Conservation (phyloP, 1,140 invertebrate species). For the Drosophila sp. region DNA sequence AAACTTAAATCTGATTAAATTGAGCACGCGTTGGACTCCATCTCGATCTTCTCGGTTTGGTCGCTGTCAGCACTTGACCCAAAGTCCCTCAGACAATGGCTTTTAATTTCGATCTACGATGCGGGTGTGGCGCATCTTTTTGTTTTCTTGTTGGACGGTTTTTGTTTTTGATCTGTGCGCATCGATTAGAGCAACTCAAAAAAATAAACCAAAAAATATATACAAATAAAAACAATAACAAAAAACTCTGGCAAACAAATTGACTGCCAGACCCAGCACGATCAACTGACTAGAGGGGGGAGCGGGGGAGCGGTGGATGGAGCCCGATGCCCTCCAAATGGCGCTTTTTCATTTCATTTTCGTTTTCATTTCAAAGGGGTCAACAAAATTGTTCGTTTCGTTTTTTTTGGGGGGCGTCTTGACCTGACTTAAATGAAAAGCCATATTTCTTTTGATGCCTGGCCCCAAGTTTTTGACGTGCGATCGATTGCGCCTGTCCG, state of each 20-base stretch:
- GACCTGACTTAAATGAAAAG: conserved; percentile 79
- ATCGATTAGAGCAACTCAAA: conserved; percentile 57
- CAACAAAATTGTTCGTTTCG: conserved; percentile 26
- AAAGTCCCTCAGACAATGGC: conserved; percentile 68
- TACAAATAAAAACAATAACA: conserved; percentile 54
- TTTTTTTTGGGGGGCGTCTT: conserved; percentile 60
- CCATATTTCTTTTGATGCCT: conserved; percentile 72
- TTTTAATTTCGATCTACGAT: conserved; percentile 64
- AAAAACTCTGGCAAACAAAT: conserved; percentile 68
- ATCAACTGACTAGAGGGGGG: conserved; percentile 17
- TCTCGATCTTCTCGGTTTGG: conserved; percentile 12
- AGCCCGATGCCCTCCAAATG: conserved; percentile 67
- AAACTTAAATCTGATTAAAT: conserved; percentile 49
- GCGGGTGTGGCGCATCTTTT: conserved; percentile 78
- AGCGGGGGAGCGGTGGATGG: conserved; percentile 26
- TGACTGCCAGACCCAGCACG: conserved; percentile 63
- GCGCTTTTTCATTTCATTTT: conserved; percentile 74
- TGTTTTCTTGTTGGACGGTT: conserved; percentile 39
- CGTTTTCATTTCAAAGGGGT: conserved; percentile 58
- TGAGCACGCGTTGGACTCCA: conserved; percentile 60
- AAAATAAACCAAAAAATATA: conserved; percentile 31
- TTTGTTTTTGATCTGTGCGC: conserved; percentile 75
- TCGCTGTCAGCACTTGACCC: conserved; percentile 75
- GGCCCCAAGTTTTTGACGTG: conserved; percentile 77
- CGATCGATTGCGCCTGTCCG: conserved; percentile 77